phyloP scores from a whole-genome alignment of 2,888 invertebrate genomes.

The Eupithecia abbreviata region DNA sequence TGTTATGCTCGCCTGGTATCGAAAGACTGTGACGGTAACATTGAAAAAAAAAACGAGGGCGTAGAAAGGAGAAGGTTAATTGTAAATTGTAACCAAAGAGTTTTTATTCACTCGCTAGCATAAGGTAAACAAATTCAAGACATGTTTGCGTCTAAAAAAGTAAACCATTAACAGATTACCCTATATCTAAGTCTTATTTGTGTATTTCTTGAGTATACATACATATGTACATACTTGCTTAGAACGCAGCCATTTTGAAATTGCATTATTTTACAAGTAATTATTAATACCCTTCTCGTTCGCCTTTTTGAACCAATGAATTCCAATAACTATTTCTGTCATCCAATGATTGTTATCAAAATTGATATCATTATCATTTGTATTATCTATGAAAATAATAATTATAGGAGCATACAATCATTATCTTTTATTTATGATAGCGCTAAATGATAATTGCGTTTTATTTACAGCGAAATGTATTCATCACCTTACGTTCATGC shows the following conservation, averaged over 20 bases:
- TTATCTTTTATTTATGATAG: conserved; percentile 15
- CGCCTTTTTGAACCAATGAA: not conserved
- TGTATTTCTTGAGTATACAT: not conserved
- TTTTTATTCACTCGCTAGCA: not conserved
- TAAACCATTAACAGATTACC: not conserved
- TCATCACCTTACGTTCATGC: conserved; percentile 43
- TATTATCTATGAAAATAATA: not conserved
- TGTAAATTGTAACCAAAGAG: not conserved
- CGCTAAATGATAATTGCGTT: conserved; percentile 21
- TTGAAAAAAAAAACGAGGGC: conserved; percentile 45
- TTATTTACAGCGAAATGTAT: not conserved
- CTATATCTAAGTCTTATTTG: not conserved
- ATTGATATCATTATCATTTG: not conserved
- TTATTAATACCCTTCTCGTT: not conserved
- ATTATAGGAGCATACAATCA: conserved; percentile 5
- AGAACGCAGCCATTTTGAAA: not conserved
- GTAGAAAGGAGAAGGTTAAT: conserved; percentile 3
- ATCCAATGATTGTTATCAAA: not conserved
- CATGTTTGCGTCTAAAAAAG: not conserved
- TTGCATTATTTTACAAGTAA: not conserved
- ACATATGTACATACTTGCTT: too few species aligned
- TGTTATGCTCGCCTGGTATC: conserved; percentile 45
- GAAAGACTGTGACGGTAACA: conserved; percentile 40
- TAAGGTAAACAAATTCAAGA: not conserved
- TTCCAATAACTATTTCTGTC: conserved; percentile 2